Evolutionary conservation across 2,888 invertebrate genomes (phyloP), one percentile per base, ranked within the genome.

Genomic region (Euplagia quadripunctaria): DNA sequence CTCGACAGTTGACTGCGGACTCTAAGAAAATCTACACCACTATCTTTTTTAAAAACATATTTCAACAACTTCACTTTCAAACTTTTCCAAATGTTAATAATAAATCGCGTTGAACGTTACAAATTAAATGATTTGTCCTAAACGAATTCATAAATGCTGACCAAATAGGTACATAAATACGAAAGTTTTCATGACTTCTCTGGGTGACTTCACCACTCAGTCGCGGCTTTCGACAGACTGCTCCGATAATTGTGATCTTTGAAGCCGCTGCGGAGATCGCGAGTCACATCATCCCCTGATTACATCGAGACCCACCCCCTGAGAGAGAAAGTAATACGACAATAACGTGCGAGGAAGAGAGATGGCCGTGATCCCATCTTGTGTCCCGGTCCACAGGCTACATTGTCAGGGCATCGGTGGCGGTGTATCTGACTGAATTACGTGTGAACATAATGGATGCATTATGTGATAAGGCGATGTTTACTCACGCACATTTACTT

Each of bases 291-390:
- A 95, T 96, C 96, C 96, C 96, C 96, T 96, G 94, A 95, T 95
- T 96, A 95, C 94, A 95, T 93, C 90, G 91, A 93, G 95, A 85
- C 93, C 96, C 96, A 95, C 95, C 96, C 96, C 94, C 91, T 88
- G 93, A 93, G 87, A 73, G 91, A 86, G 94, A 94, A 76, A 82
- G 88, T 72, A 69, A 77, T 80, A 87, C 65, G 51, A 41, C 63
- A 46, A n/a, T 7, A 7, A 16, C 2, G 61, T 17, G 76, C 11
- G 92, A 73, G 88, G 51, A 89, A 96, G 87, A 41, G 93, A 89
- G 93, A 92, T 86, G 85, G 94, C 84, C 88, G 95, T 90, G 94
- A 95, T 94, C 96, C 96, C 97, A 97, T 97, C 97, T 97, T 97
- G 97, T 97, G 91, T 92, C 92, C 92, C 94, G 87, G 95, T 96